A percentile compares a stretch with the other conserved stretches of the same genome.
Conservation (phyloP, 2,113 vertebrate genomes). For the Tragelaphus strepsiceros region DNA sequence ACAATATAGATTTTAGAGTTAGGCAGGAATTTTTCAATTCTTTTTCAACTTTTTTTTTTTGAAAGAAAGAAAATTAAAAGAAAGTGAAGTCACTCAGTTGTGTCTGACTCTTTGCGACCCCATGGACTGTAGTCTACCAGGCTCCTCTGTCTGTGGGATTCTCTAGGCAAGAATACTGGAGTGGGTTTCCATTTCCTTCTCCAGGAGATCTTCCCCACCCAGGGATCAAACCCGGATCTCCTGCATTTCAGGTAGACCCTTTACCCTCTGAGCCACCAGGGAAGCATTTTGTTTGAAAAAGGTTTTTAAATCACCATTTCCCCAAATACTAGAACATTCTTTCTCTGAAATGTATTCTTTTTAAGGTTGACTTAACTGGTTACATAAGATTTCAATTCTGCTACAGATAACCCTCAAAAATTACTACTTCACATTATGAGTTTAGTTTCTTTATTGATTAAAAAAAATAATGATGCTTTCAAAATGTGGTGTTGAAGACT, state of each 20-base stretch:
- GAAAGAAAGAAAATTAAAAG: background rate
- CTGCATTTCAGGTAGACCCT: rapidly evolving
- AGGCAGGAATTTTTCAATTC: background rate
- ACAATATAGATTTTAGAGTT: background rate
- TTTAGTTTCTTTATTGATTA: background rate
- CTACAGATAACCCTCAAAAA: background rate
- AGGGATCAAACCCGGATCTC: background rate
- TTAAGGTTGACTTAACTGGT: background rate
- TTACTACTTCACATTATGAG: background rate
- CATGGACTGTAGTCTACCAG: background rate
- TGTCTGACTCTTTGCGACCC: background rate
- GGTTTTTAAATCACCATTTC: background rate
- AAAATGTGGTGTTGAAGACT: background rate
- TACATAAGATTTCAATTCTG: background rate
- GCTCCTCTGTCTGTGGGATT: background rate
- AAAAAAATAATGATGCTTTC: background rate
- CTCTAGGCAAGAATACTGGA: background rate
- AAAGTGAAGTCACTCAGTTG: background rate
- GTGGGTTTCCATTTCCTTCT: background rate
- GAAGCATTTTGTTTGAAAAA: background rate
- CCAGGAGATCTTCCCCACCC: background rate
- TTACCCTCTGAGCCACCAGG: background rate
- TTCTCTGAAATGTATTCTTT: background rate
- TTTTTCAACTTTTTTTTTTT: background rate
- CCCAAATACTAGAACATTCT: background rate